Percentiles rank a stretch among this genome's conserved stretches.
Evolutionary conservation across 2,113 vertebrate genomes (phyloP).

Genomic region (Pelobates fuscus): DNA sequence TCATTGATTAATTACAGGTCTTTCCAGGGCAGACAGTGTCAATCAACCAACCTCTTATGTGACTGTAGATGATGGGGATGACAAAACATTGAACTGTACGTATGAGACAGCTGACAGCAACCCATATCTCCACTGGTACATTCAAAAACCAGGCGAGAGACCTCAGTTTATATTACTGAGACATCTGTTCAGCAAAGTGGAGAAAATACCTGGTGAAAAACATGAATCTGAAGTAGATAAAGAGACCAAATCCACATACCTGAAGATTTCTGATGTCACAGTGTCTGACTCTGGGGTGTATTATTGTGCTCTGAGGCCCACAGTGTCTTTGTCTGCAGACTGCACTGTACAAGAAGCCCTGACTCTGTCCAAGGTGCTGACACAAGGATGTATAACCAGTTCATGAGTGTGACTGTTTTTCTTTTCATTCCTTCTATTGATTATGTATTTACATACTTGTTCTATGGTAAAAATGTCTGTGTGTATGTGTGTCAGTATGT

Average conservation of each 20-base stretch:
- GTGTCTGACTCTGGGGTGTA: slow-evolving; percentile 21
- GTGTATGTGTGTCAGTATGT: no score
- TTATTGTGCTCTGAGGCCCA: slow-evolving; percentile 16
- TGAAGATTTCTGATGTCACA: slow-evolving; percentile 19
- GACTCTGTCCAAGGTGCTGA: neutral
- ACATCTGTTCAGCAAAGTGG: neutral
- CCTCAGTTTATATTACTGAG: neutral
- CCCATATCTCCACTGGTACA: slow-evolving; percentile 6
- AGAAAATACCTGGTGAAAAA: slow-evolving; percentile 3
- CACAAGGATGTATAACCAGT: neutral
- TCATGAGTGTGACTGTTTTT: neutral
- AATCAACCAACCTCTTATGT: neutral
- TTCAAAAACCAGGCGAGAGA: neutral
- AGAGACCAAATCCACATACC: slow-evolving; percentile 5
- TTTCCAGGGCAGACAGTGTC: slow-evolving; percentile 1
- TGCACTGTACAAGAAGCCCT: neutral
- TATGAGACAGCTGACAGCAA: slow-evolving; percentile 10
- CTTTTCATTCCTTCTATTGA: no score
- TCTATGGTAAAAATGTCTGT: no score
- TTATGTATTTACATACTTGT: no score
- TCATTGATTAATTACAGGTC: neutral
- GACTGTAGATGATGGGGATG: neutral
- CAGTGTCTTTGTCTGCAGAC: neutral
- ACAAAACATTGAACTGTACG: neutral
- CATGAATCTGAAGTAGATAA: neutral